phyloP scores from a whole-genome alignment of 64 coral and sea anemone species.

The Porites australiensis region DNA sequence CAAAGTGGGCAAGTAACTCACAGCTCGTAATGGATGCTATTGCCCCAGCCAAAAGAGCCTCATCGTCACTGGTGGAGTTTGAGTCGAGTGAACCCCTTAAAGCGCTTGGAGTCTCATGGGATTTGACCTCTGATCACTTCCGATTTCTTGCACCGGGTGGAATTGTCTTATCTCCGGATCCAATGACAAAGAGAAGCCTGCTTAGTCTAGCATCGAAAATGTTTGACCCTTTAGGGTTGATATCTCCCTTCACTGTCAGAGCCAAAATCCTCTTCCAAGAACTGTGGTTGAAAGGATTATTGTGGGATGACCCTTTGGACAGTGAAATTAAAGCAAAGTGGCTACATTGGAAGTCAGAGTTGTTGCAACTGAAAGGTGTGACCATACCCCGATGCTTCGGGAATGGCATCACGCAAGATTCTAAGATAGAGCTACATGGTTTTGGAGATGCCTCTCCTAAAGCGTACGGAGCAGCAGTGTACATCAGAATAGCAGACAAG shows the following conservation, averaged over 20 bases:
- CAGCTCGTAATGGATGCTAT: not conserved
- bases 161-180: not conserved
- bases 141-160: not conserved
- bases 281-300: slow-evolving; percentile 56
- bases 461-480: slow-evolving; percentile 56
- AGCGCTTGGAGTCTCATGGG: no score
- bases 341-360: slow-evolving; percentile 26
- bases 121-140: not conserved
- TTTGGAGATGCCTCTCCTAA: slow-evolving; percentile 62
- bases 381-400: slow-evolving; percentile 11
- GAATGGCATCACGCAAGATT: not conserved
- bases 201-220: slow-evolving; percentile 33
- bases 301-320: slow-evolving; percentile 55
- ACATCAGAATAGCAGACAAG: slow-evolving; percentile 41
- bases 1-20: slow-evolving; percentile 8
- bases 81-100: no score
- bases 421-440: slow-evolving; percentile 53
- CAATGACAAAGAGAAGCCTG: slow-evolving; percentile 10
- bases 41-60: not conserved
- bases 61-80: slow-evolving; percentile 1
- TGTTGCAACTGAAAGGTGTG: not conserved
- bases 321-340: slow-evolving; percentile 18
- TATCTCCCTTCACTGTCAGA: slow-evolving; percentile 49
- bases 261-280: slow-evolving; percentile 51
- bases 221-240: slow-evolving; percentile 48